Base-by-base conservation (phyloP, 2,888 invertebrate genomes). In the Clepsis dumicolana region DNA sequence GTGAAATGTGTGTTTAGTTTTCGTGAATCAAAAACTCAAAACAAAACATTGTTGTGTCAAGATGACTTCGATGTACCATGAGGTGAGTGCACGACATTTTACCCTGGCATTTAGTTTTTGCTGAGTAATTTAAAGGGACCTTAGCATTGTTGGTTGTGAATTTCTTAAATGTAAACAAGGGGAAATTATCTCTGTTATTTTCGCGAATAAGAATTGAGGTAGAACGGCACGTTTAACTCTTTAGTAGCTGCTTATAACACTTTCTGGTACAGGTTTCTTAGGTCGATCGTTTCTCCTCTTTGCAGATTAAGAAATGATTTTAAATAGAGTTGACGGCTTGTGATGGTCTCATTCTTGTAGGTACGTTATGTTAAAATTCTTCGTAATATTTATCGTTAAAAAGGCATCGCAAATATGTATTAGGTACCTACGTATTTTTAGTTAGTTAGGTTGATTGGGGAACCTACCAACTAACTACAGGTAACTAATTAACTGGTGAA, bases 71-170 rank as follows among this genome's bases (percentile, higher is more conserved):
- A 74, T 92, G 71, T 93, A 91, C 83, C 80, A 85, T 78, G 93
- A 93, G 93, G 93, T 93, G 87, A 93, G 93, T 90, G 91, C 82
- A 83, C 88, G 90, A 87, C 88, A 89, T 91, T 90, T 90, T 77
- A 74, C 74, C 76, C 79, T 90, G 90, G 74, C 88, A 90, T 90
- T 91, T 88, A 82, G 72, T 67, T 90, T 90, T 90, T 90, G 85
- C 87, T 82, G 80, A 77, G 86, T 86, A 90, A 87, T 74, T 78
- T 70, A 76, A 81, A 80, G 76, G 79, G 80, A 78, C 77, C 72
- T 76, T 73, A 77, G 78, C 76, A 72, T 76, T 71, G 70, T 66
- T 69, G 52, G 67, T 74, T 73, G 74, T 79, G 65, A 52, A 38
- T 64, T 60, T 67, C 65, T 70, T 62, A 56, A 62, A 68, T 64